Evolutionary conservation across 92 coral and sea anemone species (phyloP).

Genomic region (Ricordea florida): DNA sequence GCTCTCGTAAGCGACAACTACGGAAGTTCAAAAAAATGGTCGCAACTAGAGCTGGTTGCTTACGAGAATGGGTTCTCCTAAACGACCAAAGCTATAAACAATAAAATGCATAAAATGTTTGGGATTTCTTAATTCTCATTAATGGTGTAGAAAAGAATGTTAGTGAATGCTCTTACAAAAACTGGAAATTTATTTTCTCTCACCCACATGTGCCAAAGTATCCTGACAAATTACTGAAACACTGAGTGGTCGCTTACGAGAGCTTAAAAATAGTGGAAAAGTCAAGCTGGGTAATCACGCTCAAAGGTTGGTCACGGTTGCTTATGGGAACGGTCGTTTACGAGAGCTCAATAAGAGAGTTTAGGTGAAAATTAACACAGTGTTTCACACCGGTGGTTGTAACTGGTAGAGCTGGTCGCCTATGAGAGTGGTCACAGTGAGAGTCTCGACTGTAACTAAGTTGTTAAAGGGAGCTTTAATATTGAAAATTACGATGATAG

Average conservation of each 20-base stretch:
- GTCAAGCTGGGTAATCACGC: conserved; percentile 7
- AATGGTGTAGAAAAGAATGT: background rate
- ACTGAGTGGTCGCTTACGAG: background rate
- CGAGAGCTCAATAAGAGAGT: background rate
- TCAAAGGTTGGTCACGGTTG: conserved; percentile 2
- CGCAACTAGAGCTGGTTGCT: background rate
- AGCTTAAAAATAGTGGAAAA: conserved; percentile 5
- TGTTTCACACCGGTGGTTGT: background rate
- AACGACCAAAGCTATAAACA: background rate
- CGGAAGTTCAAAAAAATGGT: background rate
- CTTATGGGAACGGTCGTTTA: conserved; percentile 3
- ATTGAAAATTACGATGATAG: no score
- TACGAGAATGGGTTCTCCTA: conserved; percentile 1
- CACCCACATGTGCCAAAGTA: background rate
- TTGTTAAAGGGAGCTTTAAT: background rate
- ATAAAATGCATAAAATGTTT: background rate
- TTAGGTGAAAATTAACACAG: background rate
- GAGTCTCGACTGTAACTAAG: background rate
- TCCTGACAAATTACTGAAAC: background rate
- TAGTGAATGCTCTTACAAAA: background rate
- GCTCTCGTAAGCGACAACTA: background rate
- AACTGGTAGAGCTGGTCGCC: background rate
- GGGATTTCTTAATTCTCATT: background rate
- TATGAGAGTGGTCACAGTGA: conserved; percentile 5
- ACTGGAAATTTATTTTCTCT: background rate